Base-by-base conservation (phyloP, 1,140 invertebrate species). In the Cardiocondyla obscurior region DNA sequence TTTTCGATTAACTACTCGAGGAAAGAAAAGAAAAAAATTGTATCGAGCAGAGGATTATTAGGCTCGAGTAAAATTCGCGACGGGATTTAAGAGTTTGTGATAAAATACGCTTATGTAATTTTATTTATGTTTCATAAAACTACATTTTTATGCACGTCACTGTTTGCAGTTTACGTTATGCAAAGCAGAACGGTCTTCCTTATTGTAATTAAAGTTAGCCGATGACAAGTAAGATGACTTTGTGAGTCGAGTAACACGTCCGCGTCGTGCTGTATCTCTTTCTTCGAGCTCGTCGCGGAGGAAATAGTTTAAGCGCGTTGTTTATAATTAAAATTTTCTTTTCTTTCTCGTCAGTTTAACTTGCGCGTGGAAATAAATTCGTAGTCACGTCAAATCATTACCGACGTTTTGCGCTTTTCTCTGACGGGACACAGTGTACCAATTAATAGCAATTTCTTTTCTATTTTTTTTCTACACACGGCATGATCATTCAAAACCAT, bases 131-230 rank as follows among this genome's bases (percentile, higher is more conserved):
- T 25, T 60, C 8, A 60, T 10, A 14, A 19, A 44, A 19, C 0
- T 36, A 0, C 22, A 19, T 77, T 28, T 36, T 49, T 12, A 44
- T n/a, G 14, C 55, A 46, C 10, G 28, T 77, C 42, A 33, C 16
- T 10, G 8, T 67, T 53, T 39, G 33, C 14, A 3, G 1, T 53
- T 77, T 67, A 28, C 42, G n/a, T 77, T 67, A 36, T 58, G 30
- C 64, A 46, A 28, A 72, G 46, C 44, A 12, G 25, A 53, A 64
- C 39, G 30, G 42, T 84, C 62, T 30, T 64, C 46, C n/a, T 3
- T 36, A 8, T 36, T 30, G 16, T 53, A 65, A 82, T 86, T 84
- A 65, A 65, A 53, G 39, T 67, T 85, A 51, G 84, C 39, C 30
- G 70, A 77, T 44, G 22, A 25, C 30, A 49, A 25, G 30, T 30